Evolutionary conservation across 1,140 invertebrate species (phyloP).

Genomic region (Caenorhabditis brenneri): DNA sequence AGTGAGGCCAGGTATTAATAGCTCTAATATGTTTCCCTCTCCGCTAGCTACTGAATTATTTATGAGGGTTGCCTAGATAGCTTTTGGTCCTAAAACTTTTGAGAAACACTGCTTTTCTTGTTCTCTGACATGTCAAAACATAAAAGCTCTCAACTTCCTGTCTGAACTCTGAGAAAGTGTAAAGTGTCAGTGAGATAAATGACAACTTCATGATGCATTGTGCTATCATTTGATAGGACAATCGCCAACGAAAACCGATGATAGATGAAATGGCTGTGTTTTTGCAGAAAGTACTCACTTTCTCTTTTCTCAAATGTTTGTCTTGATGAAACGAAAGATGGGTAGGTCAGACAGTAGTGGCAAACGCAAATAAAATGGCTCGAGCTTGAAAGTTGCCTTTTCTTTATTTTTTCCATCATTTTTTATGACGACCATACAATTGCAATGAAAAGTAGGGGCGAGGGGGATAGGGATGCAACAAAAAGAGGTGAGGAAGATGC

Average conservation of each 20-base stretch:
- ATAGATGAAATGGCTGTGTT: background rate
- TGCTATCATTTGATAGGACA: background rate
- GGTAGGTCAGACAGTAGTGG: conserved; percentile 18
- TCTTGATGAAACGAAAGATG: conserved; percentile 12
- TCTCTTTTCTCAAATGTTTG: background rate
- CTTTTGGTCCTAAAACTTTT: too few species aligned
- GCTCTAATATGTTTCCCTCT: background rate
- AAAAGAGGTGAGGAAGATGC: background rate
- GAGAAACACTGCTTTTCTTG: background rate
- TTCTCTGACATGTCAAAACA: background rate
- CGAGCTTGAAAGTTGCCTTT: background rate
- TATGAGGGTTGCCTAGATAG: too few species aligned
- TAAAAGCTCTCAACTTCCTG: background rate
- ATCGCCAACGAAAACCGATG: background rate
- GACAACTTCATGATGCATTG: background rate
- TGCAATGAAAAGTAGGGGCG: background rate
- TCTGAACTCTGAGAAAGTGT: background rate
- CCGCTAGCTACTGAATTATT: too few species aligned
- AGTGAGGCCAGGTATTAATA: background rate
- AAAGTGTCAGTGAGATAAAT: background rate
- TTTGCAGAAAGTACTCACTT: conserved; percentile 3
- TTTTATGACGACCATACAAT: background rate
- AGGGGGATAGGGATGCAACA: background rate
- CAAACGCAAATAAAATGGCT: background rate
- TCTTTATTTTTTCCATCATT: background rate